Conservation (phyloP, 64 coral and sea anemone species). For the Montipora capricornis region DNA sequence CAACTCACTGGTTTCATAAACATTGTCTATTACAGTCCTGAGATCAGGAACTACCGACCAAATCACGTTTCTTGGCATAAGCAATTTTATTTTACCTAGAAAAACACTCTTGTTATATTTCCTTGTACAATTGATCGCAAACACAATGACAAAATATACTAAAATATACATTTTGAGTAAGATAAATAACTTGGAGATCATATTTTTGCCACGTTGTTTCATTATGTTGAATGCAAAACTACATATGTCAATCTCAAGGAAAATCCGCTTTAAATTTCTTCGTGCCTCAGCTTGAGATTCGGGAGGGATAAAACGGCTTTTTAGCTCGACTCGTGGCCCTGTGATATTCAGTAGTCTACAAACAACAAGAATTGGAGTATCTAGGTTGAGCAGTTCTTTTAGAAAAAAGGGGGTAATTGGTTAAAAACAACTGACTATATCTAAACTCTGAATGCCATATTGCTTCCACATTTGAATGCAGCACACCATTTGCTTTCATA, state of each 20-base stretch:
- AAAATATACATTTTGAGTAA: conserved; percentile 22
- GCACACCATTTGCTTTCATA: not conserved
- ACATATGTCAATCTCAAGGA: not conserved
- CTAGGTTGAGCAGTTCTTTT: not conserved
- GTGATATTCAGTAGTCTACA: not conserved
- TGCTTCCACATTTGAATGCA: not conserved
- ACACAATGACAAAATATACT: not conserved
- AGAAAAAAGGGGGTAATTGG: not conserved
- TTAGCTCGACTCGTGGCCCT: not conserved
- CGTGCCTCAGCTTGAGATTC: not conserved
- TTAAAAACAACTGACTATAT: not conserved
- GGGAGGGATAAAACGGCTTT: no score
- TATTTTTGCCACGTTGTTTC: not conserved
- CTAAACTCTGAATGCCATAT: not conserved
- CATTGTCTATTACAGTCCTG: not conserved
- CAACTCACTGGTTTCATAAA: not conserved
- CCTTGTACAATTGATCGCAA: not conserved
- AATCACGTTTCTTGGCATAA: not conserved
- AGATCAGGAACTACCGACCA: not conserved
- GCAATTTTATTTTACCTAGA: not conserved
- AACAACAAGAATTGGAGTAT: not conserved
- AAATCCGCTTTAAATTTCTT: not conserved
- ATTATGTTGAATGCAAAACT: not conserved
- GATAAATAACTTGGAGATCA: not conserved
- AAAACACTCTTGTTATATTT: not conserved